Evolutionary conservation across 2,888 invertebrate genomes (phyloP), one percentile per base, ranked within the genome.

Genomic region (Dicranocentrus wangi): DNA sequence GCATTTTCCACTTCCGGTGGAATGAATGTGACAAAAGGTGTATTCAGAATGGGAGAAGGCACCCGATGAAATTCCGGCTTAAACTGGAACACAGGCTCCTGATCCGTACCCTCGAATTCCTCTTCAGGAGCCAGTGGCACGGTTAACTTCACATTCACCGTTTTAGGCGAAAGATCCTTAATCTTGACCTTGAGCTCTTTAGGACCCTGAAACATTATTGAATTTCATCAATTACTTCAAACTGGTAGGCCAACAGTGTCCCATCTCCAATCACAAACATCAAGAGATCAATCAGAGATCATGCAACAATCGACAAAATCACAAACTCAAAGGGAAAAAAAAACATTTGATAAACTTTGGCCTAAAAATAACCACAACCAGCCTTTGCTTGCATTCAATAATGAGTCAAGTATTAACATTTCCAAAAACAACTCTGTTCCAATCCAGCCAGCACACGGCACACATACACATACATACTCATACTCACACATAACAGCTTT

Each of bases 21-120:
- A 25, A 86, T 85, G 55, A 81, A 84, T 2, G 83, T 82, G 23
- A 84, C 75, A 58, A 82, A 58, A 5, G 84, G 84, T 13, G 76
- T 82, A 15, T 81, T 84, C 3, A 85, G 75, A 32, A 84, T 83
- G 1, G 85, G 86, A 8, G 84, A 84, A 0, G 86, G 85, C 7
- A 86, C 85, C 8, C 86, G 77, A 53, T 86, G 86, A 60, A 72
- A 78, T 77, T 84, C 84, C 13, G 84, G 86, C 19, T 82, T 82
- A 61, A 86, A 86, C 51, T 86, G 85, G 60, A 86, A 86, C 10
- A 85, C 82, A 13, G 84, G 79, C 25, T 82, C 80, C 7, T 81
- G 84, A 13, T 84, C 84, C 47, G 69, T 83, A 0, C 79, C 28
- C 17, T 83, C 85, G 51, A 82, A 82, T 25, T 84, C 82, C 27